A percentile compares a stretch with the other conserved stretches of the same genome.
phyloP scores from a whole-genome alignment of 2,113 vertebrate genomes.

The Oreochromis niloticus region DNA sequence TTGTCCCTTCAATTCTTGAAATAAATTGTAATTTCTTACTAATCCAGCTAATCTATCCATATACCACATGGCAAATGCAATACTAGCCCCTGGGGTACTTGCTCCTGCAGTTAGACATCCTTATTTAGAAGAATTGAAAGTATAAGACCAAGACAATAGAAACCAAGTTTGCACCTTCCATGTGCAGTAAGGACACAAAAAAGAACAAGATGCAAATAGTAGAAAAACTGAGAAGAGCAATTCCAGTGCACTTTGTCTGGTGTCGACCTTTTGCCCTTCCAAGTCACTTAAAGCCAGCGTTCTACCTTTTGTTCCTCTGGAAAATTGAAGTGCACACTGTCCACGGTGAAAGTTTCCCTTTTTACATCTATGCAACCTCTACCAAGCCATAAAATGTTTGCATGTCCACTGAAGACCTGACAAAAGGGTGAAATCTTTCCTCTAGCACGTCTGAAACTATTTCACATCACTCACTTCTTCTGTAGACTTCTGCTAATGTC shows the following conservation, averaged over 20 bases:
- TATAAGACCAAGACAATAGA: background rate
- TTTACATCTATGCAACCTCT: background rate
- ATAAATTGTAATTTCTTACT: background rate
- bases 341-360: background rate
- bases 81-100: background rate
- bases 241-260: background rate
- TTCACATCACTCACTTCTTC: background rate
- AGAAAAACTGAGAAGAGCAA: background rate
- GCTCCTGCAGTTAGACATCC: background rate
- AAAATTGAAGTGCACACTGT: background rate
- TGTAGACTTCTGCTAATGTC: background rate
- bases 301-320: background rate
- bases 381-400: background rate
- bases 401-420: background rate
- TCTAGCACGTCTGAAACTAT: background rate
- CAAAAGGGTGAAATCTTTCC: background rate
- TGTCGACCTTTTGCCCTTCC: background rate
- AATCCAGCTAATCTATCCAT: background rate
- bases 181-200: background rate
- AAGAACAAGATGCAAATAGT: background rate
- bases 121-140: background rate
- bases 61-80: background rate
- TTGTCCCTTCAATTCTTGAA: background rate
- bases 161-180: background rate
- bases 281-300: background rate